These are phyloP conservation scores for Euglossa dilemma DNA, from an alignment of 1,140 invertebrate species.

Conservation along the genomic window DNA sequence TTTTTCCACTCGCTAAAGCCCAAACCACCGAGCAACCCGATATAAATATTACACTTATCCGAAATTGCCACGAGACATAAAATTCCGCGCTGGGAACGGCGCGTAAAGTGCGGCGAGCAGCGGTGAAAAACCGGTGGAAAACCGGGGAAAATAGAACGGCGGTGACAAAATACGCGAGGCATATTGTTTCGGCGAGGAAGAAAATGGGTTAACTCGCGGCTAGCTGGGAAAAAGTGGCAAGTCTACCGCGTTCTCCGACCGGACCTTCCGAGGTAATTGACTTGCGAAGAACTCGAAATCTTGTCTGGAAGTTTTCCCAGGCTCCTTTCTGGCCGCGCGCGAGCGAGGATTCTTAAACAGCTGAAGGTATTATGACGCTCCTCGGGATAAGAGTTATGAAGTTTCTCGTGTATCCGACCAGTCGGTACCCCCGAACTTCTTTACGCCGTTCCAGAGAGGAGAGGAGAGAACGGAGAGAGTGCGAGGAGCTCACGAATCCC, in stretches of 20 bases:
- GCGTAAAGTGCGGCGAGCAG: neutral
- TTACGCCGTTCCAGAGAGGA: neutral
- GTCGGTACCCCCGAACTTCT: conserved; percentile 6
- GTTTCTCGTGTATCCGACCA: conserved; percentile 1
- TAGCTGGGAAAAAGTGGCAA: neutral
- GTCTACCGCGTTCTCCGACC: conserved; percentile 43
- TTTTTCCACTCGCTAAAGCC: no score
- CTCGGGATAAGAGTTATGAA: conserved; percentile 43
- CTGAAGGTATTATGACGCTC: conserved; percentile 39
- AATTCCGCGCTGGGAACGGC: no score
- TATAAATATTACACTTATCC: no score
- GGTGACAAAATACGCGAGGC: neutral
- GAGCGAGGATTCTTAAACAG: conserved; percentile 52
- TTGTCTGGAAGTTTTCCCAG: conserved; percentile 49
- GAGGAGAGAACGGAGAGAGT: neutral
- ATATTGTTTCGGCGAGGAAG: neutral
- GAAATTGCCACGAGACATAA: no score
- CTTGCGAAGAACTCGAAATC: conserved; percentile 53
- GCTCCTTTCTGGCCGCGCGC: conserved; percentile 11
- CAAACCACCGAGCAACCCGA: no score
- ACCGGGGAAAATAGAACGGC: accelerated
- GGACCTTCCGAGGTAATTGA: conserved; percentile 55
- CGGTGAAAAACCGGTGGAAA: no score
- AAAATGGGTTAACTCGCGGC: neutral
- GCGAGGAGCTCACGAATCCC: neutral